phyloP scores from a whole-genome alignment of 2,797 vertebrate species.

The Atherinosoma microstoma region DNA sequence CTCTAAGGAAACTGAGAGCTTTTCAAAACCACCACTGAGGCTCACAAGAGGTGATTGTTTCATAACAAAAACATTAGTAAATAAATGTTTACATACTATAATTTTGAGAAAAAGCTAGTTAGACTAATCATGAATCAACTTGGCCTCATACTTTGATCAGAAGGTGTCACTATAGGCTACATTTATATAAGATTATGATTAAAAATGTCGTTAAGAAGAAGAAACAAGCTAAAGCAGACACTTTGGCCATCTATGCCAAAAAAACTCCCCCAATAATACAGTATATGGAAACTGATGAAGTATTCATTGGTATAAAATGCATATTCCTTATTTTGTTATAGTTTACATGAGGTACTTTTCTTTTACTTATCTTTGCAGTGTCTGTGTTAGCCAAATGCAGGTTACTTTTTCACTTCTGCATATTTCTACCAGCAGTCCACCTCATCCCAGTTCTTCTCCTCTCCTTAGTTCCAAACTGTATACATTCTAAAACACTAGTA shows the following conservation, averaged over 20 bases:
- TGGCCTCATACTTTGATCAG: too few species aligned
- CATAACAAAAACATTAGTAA: neutral
- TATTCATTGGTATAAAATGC: too few species aligned
- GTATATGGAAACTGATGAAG: too few species aligned
- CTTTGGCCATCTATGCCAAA: too few species aligned
- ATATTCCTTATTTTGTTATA: too few species aligned
- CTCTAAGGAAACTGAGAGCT: neutral
- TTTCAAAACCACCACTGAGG: neutral
- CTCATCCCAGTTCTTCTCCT: conserved; percentile 8
- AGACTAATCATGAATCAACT: too few species aligned
- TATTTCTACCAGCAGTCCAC: conserved; percentile 13
- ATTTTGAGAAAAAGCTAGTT: neutral
- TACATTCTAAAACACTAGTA: conserved; percentile 11
- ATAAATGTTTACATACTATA: conserved; percentile 1
- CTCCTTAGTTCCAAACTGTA: conserved; percentile 12
- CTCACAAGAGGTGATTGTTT: neutral
- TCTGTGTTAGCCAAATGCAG: neutral
- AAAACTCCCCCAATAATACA: too few species aligned
- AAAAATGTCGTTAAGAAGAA: too few species aligned
- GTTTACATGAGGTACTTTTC: neutral
- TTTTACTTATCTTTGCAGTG: neutral
- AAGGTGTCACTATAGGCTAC: too few species aligned
- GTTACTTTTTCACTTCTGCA: neutral
- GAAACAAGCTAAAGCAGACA: too few species aligned
- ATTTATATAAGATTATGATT: too few species aligned